Conservation (phyloP, 2,797 vertebrate species). For the Leuciscus waleckii region DNA sequence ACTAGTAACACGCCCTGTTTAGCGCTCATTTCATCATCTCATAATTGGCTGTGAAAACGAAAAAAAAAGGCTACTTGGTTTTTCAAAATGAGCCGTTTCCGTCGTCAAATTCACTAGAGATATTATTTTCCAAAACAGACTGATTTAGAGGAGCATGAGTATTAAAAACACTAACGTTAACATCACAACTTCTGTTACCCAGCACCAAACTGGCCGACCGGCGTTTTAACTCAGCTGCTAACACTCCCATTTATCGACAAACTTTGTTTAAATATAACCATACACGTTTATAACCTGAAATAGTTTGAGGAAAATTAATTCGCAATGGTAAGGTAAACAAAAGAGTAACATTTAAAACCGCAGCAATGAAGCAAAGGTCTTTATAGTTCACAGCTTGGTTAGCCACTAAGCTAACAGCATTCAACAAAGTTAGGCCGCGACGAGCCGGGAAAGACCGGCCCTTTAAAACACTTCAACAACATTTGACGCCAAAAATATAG, state of each 20-base stretch:
- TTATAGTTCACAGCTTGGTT: not conserved
- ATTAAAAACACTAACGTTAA: not conserved
- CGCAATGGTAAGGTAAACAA: fast-evolving
- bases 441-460: not conserved
- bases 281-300: fast-evolving
- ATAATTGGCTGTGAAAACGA: not conserved
- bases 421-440: conserved; percentile 31
- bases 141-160: fast-evolving
- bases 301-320: fast-evolving
- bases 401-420: conserved; percentile 24
- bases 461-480: not conserved
- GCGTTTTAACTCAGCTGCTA: conserved; percentile 5
- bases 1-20: conserved; percentile 26
- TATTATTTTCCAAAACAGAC: not conserved
- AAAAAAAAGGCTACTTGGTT: not conserved
- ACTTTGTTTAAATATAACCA: not conserved
- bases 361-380: too few relatives aligned
- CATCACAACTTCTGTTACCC: not conserved
- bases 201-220: conserved; percentile 1
- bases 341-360: not conserved
- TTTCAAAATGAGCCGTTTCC: not conserved
- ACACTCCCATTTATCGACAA: not conserved
- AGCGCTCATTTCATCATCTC: not conserved
- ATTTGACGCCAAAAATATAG: not conserved
- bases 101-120: not conserved